Conservation (phyloP, 2,888 invertebrate species). For the Phania funesta region DNA sequence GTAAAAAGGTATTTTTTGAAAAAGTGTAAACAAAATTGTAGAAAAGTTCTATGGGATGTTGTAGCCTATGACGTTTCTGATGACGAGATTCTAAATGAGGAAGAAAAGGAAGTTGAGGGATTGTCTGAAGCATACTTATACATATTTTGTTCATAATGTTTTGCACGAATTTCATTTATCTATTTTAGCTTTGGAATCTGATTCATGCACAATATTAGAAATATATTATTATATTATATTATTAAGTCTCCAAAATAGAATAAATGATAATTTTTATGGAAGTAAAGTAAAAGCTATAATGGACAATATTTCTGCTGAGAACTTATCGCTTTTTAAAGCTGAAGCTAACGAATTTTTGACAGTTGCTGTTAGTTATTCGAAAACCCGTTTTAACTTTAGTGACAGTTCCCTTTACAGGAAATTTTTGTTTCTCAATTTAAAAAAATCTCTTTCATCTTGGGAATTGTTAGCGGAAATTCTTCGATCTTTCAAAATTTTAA, state of each 20-base stretch:
- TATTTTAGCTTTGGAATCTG: conserved; percentile 42
- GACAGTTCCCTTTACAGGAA: conserved; percentile 43
- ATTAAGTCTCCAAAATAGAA: conserved; percentile 8
- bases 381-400: conserved; percentile 10
- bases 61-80: conserved; percentile 36
- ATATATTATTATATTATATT: conserved; percentile 8
- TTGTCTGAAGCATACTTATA: conserved; percentile 14
- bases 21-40: conserved; percentile 43
- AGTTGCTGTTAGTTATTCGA: conserved; percentile 3
- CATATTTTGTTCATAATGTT: conserved; percentile 27
- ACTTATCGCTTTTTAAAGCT: conserved; percentile 10
- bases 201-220: conserved; percentile 49
- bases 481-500: conserved; percentile 43
- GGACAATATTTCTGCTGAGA: conserved; percentile 17
- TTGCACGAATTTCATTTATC: conserved; percentile 45
- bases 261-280: conserved; percentile 43
- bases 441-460: too few species aligned
- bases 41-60: conserved; percentile 42
- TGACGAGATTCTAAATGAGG: conserved; percentile 1
- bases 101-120: conserved; percentile 23
- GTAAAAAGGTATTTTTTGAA: conserved; percentile 44
- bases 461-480: too few species aligned
- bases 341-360: conserved; percentile 23
- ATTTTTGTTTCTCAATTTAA: conserved; percentile 44
- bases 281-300: conserved; percentile 39